phyloP scores from a whole-genome alignment of 2,888 invertebrate genomes.

The Coleophora deauratella region DNA sequence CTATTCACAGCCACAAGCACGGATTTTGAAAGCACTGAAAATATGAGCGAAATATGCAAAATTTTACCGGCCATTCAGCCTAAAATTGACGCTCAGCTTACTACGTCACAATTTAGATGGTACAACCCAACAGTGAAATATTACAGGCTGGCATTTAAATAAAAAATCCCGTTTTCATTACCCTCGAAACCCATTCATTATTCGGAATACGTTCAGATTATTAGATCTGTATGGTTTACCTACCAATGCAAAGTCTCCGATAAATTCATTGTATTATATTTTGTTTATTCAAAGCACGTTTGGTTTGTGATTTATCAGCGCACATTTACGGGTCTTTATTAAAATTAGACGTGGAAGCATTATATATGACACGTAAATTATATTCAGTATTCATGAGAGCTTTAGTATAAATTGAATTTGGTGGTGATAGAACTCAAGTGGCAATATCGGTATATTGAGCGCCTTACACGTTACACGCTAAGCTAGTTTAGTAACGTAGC shows the following conservation, averaged over 20 bases:
- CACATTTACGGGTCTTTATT: constrained; percentile 18
- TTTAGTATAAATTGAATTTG: no score
- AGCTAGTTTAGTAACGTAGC: constrained; percentile 23
- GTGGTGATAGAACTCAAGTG: no score
- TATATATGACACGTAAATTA: no score
- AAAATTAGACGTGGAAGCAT: constrained; percentile 17
- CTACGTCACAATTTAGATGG: constrained; percentile 14
- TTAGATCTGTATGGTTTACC: constrained; percentile 50
- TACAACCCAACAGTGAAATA: constrained; percentile 21
- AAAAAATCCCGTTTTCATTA: constrained; percentile 40
- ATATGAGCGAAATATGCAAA: constrained; percentile 11
- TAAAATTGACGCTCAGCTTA: constrained; percentile 25
- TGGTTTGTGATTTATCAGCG: constrained; percentile 27
- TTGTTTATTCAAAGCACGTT: constrained; percentile 40
- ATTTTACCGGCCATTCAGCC: constrained; percentile 5
- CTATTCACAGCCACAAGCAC: constrained; percentile 5
- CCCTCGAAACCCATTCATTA: constrained; percentile 38
- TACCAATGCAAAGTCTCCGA: constrained; percentile 32
- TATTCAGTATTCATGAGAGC: no score
- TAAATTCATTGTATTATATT: constrained; percentile 34
- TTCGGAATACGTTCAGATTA: constrained; percentile 42
- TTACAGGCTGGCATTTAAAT: constrained; percentile 27
- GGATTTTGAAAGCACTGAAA: constrained; percentile 5
- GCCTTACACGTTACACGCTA: no score
- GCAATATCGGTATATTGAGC: no score